Evolutionary conservation across 37 sponge, comb jelly and placozoan genomes (phyloP), one percentile per base, ranked within the genome.

Genomic region (Eunapius fragilis): DNA sequence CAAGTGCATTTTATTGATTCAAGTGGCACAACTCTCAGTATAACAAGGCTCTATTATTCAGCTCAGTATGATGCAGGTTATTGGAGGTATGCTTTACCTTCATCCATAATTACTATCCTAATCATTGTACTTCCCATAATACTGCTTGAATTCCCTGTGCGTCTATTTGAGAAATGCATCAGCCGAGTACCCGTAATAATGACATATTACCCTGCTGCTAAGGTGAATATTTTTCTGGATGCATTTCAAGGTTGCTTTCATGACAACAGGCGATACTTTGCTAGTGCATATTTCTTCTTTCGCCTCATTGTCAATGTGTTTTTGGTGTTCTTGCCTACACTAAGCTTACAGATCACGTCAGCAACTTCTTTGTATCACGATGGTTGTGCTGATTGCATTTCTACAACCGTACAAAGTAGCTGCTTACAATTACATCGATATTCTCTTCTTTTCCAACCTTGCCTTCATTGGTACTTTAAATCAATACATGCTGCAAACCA

Each of bases 261-360:
- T 14, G 68, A 85, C 70, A 78, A 85, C 37, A 68, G 36, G 26
- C 68, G 85, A 17, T 77, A 33, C 78, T 85, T 85, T 85, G 85
- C 78, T 74, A 78, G 85, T 27, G 35, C 77, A 26, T 77, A 67
- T 58, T 37, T 85, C 12, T 22, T 85, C 23, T 67, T 77, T 58
- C 77, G 85, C 22, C 5, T 76, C 14, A 19, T 50, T 19, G 19
- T 85, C 50, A 41, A 41, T 25, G 48, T 75, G 17, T 28, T 75
- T 28, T 45, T 78, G 33, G 31, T 30, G 30, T 41, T 41, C 41
- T 41, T 41, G 24, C 48, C 31, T 25, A 37, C 19, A 72, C 72
- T 75, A 75, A 17, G 23, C 27, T 22, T 49, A 14, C 75, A 73
- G 38, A 74, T 74, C 31, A 11, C 74, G 73, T 10, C 84, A 84